These are phyloP conservation scores for Romanogobio albipinnatus DNA, from an alignment of 2,113 vertebrate species.

Conservation along the genomic window DNA sequence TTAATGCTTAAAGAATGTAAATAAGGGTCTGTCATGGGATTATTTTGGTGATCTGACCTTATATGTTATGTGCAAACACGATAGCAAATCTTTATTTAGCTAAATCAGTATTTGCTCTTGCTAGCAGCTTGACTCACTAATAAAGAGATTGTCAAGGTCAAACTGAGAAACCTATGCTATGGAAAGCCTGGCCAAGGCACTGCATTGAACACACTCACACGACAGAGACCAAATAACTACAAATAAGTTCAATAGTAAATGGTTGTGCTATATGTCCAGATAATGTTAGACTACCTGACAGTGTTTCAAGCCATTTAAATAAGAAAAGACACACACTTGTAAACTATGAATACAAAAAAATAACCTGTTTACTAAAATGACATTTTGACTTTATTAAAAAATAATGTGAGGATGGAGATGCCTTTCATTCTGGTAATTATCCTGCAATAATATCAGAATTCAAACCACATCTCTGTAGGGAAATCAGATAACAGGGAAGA, in stretches of 20 bases:
- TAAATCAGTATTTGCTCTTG: conserved; percentile 58
- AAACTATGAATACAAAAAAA: neutral
- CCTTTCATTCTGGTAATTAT: conserved; percentile 39
- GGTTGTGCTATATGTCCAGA: neutral
- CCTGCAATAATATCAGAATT: conserved; percentile 37
- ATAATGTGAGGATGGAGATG: neutral
- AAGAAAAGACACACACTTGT: neutral
- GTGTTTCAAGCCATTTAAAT: neutral
- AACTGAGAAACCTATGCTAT: neutral
- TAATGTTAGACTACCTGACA: neutral
- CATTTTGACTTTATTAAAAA: neutral
- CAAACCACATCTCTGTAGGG: conserved; percentile 45
- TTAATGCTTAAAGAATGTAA: conserved; percentile 58
- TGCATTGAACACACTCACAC: neutral
- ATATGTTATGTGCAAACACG: conserved; percentile 50
- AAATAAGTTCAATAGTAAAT: neutral
- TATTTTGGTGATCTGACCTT: conserved; percentile 49
- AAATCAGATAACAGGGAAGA: conserved; percentile 38
- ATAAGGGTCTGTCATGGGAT: conserved; percentile 3
- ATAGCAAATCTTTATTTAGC: conserved; percentile 48
- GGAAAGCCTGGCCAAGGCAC: neutral
- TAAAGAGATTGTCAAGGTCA: conserved; percentile 62
- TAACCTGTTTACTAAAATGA: neutral
- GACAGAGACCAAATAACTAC: neutral
- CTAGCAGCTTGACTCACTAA: conserved; percentile 36